A percentile compares a stretch with the other conserved stretches of the same genome.
Evolutionary conservation across 2,888 invertebrate genomes (phyloP).

Genomic region (Chrysotoxum bicinctum): DNA sequence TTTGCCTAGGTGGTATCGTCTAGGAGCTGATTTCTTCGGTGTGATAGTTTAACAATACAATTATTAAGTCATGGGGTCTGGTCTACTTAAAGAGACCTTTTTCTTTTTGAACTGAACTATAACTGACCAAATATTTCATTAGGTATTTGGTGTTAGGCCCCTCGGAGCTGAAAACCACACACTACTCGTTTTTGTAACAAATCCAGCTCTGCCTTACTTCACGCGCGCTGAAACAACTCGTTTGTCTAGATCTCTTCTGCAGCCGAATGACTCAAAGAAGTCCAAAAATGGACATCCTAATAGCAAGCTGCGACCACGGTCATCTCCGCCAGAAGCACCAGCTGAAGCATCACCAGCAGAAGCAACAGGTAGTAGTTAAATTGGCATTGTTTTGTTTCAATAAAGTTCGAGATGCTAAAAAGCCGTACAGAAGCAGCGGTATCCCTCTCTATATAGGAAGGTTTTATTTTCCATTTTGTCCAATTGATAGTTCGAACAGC

Average conservation of each 20-base stretch:
- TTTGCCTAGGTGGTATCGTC: too few relatives aligned
- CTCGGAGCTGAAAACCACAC: too few relatives aligned
- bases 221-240: slow-evolving; percentile 32
- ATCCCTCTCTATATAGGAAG: neutral
- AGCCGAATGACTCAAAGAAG: slow-evolving; percentile 53
- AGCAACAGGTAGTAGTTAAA: slow-evolving; percentile 69
- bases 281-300: slow-evolving; percentile 66
- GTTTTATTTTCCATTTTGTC: slow-evolving; percentile 33
- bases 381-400: slow-evolving; percentile 70
- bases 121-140: too few relatives aligned
- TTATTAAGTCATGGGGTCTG: too few relatives aligned
- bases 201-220: neutral
- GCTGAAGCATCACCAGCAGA: slow-evolving; percentile 5
- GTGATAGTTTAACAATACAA: too few relatives aligned
- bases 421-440: slow-evolving; percentile 13
- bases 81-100: too few relatives aligned
- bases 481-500: slow-evolving; percentile 60
- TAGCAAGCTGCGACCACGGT: slow-evolving; percentile 56
- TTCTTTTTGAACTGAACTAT: too few relatives aligned
- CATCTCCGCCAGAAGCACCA: slow-evolving; percentile 25
- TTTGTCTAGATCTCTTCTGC: slow-evolving; percentile 47
- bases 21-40: too few relatives aligned
- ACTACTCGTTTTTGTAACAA: neutral
- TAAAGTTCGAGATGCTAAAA: slow-evolving; percentile 67
- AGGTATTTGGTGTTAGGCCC: too few relatives aligned